phyloP scores from a whole-genome alignment of 2,113 vertebrate genomes.

The Micromys minutus region DNA sequence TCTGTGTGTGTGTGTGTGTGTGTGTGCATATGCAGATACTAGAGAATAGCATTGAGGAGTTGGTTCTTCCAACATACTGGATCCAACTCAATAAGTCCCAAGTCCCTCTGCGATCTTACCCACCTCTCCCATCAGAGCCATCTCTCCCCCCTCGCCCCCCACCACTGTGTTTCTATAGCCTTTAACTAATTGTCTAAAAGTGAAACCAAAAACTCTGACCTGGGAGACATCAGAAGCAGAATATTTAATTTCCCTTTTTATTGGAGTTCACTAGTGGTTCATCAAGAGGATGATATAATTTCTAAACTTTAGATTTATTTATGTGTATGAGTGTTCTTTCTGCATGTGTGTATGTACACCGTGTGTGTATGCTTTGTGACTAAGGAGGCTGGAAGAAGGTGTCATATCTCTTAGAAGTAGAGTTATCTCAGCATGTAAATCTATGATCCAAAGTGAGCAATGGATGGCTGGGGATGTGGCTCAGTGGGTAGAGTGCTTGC shows the following conservation, averaged over 20 bases:
- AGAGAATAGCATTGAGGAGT: neutral
- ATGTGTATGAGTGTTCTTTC: neutral
- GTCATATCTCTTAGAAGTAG: neutral
- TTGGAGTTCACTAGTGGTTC: neutral
- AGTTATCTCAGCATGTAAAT: constrained; percentile 1
- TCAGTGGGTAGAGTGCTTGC: neutral
- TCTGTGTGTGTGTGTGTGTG: neutral
- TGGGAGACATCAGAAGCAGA: neutral
- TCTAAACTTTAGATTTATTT: neutral
- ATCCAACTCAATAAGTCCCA: neutral
- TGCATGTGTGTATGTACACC: neutral
- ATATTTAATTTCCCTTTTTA: neutral
- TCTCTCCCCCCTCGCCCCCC: neutral
- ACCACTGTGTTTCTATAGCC: constrained; percentile 6
- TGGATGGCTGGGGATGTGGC: neutral
- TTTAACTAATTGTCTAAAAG: constrained; percentile 48
- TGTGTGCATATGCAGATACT: neutral
- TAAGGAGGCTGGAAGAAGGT: neutral
- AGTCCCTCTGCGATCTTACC: neutral
- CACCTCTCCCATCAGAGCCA: neutral
- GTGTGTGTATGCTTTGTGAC: no score
- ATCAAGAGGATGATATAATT: neutral
- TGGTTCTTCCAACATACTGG: neutral
- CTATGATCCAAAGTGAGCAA: neutral
- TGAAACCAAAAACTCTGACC: neutral